Evolutionary conservation across 2,797 vertebrate genomes (phyloP).

Genomic region (Geotria australis): DNA sequence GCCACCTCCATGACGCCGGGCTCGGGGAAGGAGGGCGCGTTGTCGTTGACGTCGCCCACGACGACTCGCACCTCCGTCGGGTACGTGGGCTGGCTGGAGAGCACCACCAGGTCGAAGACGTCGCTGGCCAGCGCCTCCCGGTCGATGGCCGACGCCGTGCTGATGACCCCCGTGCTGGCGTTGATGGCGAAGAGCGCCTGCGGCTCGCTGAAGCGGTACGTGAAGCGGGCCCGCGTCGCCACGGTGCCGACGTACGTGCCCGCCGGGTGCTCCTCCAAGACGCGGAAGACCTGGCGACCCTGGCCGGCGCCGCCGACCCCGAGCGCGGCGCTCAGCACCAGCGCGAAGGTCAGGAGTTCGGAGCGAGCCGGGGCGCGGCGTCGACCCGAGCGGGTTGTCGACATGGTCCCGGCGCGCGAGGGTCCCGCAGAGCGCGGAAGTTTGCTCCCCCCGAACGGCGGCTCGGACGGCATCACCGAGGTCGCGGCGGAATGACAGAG

Average conservation of each 20-base stretch:
- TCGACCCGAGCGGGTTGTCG: too few relatives aligned
- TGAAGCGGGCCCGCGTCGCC: constrained; percentile 54
- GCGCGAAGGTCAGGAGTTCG: background rate
- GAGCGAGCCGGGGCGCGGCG: too few relatives aligned
- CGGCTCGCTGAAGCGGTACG: constrained; percentile 73
- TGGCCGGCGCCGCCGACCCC: background rate
- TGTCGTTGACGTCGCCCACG: constrained; percentile 80
- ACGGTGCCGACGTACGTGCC: constrained; percentile 81
- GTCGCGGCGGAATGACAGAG: too few relatives aligned
- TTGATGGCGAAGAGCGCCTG: constrained; percentile 76
- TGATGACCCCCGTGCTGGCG: constrained; percentile 44
- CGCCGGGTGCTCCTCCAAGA: constrained; percentile 62
- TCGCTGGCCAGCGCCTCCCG: constrained; percentile 43
- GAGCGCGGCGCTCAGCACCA: background rate
- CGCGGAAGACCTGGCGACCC: constrained; percentile 50
- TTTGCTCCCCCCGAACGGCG: too few relatives aligned
- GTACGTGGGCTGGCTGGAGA: constrained; percentile 86
- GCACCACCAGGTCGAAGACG: constrained; percentile 73
- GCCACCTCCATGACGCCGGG: constrained; percentile 51
- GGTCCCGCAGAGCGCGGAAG: too few relatives aligned
- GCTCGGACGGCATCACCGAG: too few relatives aligned
- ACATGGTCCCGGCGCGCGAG: too few relatives aligned
- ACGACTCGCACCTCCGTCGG: constrained; percentile 77
- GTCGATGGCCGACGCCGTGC: constrained; percentile 58
- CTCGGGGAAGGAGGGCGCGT: constrained; percentile 71